Base-by-base conservation (phyloP, 2,113 vertebrate genomes). In the Alligator mississippiensis region DNA sequence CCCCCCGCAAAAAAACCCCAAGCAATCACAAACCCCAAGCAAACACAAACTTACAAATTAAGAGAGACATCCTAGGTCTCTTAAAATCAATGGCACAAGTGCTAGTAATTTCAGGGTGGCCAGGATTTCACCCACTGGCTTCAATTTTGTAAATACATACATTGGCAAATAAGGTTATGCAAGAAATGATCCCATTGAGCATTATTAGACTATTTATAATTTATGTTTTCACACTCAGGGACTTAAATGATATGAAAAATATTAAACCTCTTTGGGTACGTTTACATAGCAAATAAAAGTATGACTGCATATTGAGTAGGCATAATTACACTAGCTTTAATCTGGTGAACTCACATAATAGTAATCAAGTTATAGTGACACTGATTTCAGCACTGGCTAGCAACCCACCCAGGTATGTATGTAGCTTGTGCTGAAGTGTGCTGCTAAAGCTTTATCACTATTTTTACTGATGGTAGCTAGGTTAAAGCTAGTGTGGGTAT, bases 111-210 rank as follows among this genome's bases (percentile, higher is more conserved):
- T 84, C 60, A 91, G 24, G n/a, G 10, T 87, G 18, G 84, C 12
- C 25, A 74, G 3, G 0, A 0, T 54, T 91, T 87, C 90, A 89
- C 90, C 74, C 94, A 93, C 86, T 87, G 91, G 86, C 80, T 96
- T 96, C 88, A 81, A 91, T 90, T 77, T 95, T 2, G 0, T 91
- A 94, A 68, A 72, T 34, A 85, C 90, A 77, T 87, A 87, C 88
- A 72, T 38, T 22, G 21, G 24, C 12, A 47, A 13, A 22, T 22
- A 72, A 47, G 34, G 34, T 72, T 74, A 87, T 92, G 78, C 90
- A 95, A 64, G 54, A 68, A 87, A 58, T 1, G 87, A 90, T 17
- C 21, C 34, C 59, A 54, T 11, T 11, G 9, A 62, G 11, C 13
- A 61, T 15, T n/a, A 47, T 54, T 10, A 7, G 27, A n/a, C 27